These are phyloP conservation scores for Dasyornis broadbenti DNA, from an alignment of 2,113 vertebrate genomes.

Conservation along the genomic window DNA sequence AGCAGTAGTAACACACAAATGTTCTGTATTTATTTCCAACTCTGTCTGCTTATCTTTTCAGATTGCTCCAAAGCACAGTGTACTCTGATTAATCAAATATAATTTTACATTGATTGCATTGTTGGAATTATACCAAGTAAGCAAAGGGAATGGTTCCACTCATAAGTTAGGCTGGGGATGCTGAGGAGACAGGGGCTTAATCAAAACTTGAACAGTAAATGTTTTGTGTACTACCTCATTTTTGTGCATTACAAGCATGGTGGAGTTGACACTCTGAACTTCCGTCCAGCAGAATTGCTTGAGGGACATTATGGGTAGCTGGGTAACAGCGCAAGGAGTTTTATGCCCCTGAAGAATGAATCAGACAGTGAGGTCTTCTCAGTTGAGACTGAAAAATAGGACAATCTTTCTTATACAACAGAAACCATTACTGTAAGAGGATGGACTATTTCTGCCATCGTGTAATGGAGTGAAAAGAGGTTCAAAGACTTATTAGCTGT, in stretches of 20 bases:
- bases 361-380: constrained; percentile 53
- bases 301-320: constrained; percentile 49
- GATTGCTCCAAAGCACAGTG: constrained; percentile 53
- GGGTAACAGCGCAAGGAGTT: constrained; percentile 33
- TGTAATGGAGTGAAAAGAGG: constrained; percentile 34
- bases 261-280: constrained; percentile 39
- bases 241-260: constrained; percentile 56
- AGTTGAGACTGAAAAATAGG: constrained; percentile 44
- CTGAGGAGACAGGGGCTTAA: constrained; percentile 50
- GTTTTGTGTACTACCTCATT: constrained; percentile 77
- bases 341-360: constrained; percentile 37
- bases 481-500: constrained; percentile 30
- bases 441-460: constrained; percentile 47
- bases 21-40: constrained; percentile 3
- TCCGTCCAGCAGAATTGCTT: constrained; percentile 9
- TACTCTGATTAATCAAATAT: constrained; percentile 8
- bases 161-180: constrained; percentile 8
- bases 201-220: constrained; percentile 64
- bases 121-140: background rate
- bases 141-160: constrained; percentile 33
- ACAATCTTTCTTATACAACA: constrained; percentile 56
- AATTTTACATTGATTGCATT: background rate
- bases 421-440: constrained; percentile 43
- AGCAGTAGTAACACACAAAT: background rate
- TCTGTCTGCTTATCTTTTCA: constrained; percentile 41